Evolutionary conservation across 1,140 invertebrate species (phyloP), one percentile per base, ranked within the genome.

Genomic region (Camponotus floridanus): DNA sequence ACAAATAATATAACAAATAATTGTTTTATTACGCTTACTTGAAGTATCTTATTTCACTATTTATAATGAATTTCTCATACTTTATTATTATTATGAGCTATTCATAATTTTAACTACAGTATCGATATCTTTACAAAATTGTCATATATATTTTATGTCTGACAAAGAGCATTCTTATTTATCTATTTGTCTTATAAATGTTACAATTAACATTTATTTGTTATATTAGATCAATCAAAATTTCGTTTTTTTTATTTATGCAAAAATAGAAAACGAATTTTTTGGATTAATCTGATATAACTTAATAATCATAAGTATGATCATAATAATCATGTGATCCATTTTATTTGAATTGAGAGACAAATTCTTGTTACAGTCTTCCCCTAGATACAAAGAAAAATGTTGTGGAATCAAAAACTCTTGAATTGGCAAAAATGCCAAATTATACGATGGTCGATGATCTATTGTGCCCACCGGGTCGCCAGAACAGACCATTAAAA

Each of bases 381-480:
- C 13, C 76, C 31, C 64, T 87, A 90, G 93, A 94, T 39, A 86
- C 21, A 26, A 92, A 92, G 55, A 88, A 93, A 85, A 91, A 93
- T 93, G 92, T 89, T 45, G 76, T 85, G 51, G 74, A 87, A 64
- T 31, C 87, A 76, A 93, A 92, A 74, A 93, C 92, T 48, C 85
- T 95, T 92, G 95, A 95, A 85, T 79, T 95, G 85, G 88, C 92
- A 9, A 95, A 94, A 92, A 86, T 94, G 88, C 88, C 93, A 59
- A 93, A 93, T n/a, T 93, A 95, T 55, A 95, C 95, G 6, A 95
- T 97, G 92, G 97, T 99, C 81, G 98, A 99, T 93, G 98, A 99
- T 93, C 91, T 99, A 33, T 93, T 99, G 83, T 96, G 96, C 88
- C 93, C 94, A 67, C 98, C 97, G 65, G 98, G 97, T 65, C 96